phyloP scores from a whole-genome alignment of 2,888 invertebrate species.

The Serrognathus titanus region DNA sequence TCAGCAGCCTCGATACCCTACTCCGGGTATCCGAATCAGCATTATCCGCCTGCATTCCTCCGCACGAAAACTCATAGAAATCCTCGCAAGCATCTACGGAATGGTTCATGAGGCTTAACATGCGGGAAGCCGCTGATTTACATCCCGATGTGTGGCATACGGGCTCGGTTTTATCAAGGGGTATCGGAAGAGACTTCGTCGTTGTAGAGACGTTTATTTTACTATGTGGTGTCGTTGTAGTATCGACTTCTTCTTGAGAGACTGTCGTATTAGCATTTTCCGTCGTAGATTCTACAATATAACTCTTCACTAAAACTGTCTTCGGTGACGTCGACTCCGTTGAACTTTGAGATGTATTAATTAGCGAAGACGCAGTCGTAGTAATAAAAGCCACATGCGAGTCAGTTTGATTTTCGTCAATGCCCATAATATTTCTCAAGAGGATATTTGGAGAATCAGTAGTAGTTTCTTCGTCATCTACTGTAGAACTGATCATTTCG shows the following conservation, averaged over 20 bases:
- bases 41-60: slow-evolving; percentile 22
- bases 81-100: slow-evolving; percentile 31
- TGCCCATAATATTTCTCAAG: too few species aligned
- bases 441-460: too few species aligned
- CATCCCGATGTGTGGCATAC: slow-evolving; percentile 27
- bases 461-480: too few species aligned
- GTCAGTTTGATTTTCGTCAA: too few species aligned
- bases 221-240: not conserved
- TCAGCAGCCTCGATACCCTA: slow-evolving; percentile 20
- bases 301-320: not conserved
- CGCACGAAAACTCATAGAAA: slow-evolving; percentile 38
- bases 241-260: too few species aligned
- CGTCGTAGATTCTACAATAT: too few species aligned
- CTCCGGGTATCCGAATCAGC: slow-evolving; percentile 20
- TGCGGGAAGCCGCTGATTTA: slow-evolving; percentile 30
- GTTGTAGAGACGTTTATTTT: not conserved
- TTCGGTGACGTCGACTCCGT: not conserved
- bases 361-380: not conserved
- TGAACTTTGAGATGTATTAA: not conserved
- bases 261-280: too few species aligned
- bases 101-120: slow-evolving; percentile 33
- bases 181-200: slow-evolving; percentile 3
- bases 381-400: too few species aligned
- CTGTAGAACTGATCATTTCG: too few species aligned
- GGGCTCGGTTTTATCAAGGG: slow-evolving; percentile 9